Percentiles rank a stretch among this genome's conserved stretches.
These are phyloP conservation scores for Trematomus loennbergii DNA, from an alignment of 2,113 vertebrate genomes.

Conservation along the genomic window DNA sequence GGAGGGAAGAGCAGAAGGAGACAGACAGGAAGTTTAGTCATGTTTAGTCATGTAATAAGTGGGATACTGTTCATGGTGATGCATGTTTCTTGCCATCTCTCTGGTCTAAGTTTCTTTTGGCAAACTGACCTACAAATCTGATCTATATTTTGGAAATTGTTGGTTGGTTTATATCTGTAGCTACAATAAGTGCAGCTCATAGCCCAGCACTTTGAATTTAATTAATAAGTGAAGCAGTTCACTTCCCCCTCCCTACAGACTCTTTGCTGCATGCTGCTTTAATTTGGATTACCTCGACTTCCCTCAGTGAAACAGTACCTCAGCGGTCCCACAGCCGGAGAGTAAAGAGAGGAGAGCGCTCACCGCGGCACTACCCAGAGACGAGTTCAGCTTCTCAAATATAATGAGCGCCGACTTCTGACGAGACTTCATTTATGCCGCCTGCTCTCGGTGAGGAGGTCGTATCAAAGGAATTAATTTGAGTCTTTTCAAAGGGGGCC, in stretches of 20 bases:
- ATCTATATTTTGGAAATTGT: neutral
- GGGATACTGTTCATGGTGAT: too few relatives aligned
- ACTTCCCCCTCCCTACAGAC: slow-evolving; percentile 46
- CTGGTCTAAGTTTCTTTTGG: neutral
- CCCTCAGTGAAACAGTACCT: slow-evolving; percentile 52
- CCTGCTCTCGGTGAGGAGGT: slow-evolving; percentile 53
- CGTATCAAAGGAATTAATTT: slow-evolving; percentile 77
- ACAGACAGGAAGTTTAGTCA: too few relatives aligned
- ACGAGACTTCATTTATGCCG: slow-evolving; percentile 73
- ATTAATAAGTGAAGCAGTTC: slow-evolving; percentile 51
- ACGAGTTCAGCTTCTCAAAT: slow-evolving; percentile 64
- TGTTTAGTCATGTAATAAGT: too few relatives aligned
- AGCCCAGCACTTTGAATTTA: slow-evolving; percentile 42
- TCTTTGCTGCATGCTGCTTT: slow-evolving; percentile 24
- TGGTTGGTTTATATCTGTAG: neutral
- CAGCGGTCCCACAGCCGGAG: slow-evolving; percentile 30
- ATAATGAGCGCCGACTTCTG: slow-evolving; percentile 74
- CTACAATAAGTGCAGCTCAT: neutral
- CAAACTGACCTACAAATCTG: neutral
- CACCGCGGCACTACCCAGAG: slow-evolving; percentile 20
- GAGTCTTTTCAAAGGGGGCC: slow-evolving; percentile 68
- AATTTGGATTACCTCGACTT: slow-evolving; percentile 53
- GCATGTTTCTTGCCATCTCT: neutral
- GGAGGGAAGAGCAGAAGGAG: too few relatives aligned
- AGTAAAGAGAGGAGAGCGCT: slow-evolving; percentile 30